Evolutionary conservation across 2,888 invertebrate genomes (phyloP), one percentile per base, ranked within the genome.

Genomic region (Drosophila nigritarsus): DNA sequence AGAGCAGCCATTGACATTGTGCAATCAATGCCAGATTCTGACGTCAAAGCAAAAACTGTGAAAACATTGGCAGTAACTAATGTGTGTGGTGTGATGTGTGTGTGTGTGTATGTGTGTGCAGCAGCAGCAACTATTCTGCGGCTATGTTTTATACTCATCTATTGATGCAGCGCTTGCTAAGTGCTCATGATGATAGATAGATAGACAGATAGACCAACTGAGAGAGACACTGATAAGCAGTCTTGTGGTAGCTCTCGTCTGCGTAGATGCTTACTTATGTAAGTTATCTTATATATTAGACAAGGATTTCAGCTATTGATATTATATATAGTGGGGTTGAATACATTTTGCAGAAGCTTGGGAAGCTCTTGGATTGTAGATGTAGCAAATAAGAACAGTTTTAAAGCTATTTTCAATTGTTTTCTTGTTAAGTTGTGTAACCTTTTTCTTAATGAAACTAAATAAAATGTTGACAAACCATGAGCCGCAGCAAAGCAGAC

Each of bases 11-110:
- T 54, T 73, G 77, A 61, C 65, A 65, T 60, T 51, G 42, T 68
- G 55, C 75, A 74, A 66, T 77, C 77, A 78, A 73, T 77, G 77
- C 42, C 73, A 65, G 50, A 50, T 69, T 50, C 69, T 78, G 70
- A 78, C 78, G 78, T 74, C 78, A 78, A 66, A 55, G 62, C 48
- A 36, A 51, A 29, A 45, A 29, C 59, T 65, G 58, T 40, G 24
- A 70, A 51, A 49, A 32, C 32, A 56, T 20, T 62, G 61, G 8
- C 30, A 45, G 61, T 45, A 32, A 68, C 13, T 48, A 38, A 36
- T 40, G 38, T 27, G 38, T 38, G n/a, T 20, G 20, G 18, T 8
- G 15, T n/a, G n/a, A n/a, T n/a, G n/a, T 36, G 36, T 36, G 15
- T 15, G 6, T 36, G 15, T 36, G 18, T 20, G 36, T 45, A 13